Percentiles rank a stretch among this genome's conserved stretches.
These are phyloP conservation scores for Temnothorax ravouxi DNA, from an alignment of 2,888 invertebrate species.

Conservation along the genomic window DNA sequence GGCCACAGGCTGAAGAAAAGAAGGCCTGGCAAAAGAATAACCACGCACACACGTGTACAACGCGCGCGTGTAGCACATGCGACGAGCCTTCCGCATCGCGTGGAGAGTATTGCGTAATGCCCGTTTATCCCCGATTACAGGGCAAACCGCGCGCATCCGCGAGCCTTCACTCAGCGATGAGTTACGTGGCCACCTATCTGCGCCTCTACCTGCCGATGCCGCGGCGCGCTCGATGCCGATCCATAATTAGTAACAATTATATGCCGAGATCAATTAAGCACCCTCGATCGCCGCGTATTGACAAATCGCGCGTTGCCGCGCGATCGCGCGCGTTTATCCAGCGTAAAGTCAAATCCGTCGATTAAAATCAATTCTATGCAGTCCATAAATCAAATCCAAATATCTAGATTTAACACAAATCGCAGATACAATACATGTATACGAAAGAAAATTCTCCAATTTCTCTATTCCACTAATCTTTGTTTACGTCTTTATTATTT, in stretches of 20 bases:
- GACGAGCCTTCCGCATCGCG: slow-evolving; percentile 70
- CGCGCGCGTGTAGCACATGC: slow-evolving; percentile 31
- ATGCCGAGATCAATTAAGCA: slow-evolving; percentile 67
- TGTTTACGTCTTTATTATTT: not conserved
- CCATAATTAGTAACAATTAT: slow-evolving; percentile 68
- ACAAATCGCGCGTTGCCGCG: not conserved
- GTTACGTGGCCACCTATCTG: slow-evolving; percentile 42
- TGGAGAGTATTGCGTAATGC: slow-evolving; percentile 63
- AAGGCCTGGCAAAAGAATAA: slow-evolving; percentile 30
- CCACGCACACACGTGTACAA: not conserved
- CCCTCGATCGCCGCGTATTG: slow-evolving; percentile 14
- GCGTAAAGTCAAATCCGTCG: slow-evolving; percentile 31
- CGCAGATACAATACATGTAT: not conserved
- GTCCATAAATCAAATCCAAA: not conserved
- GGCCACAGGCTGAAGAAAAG: not conserved
- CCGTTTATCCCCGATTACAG: slow-evolving; percentile 74
- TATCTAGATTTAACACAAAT: not conserved
- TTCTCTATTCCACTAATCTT: not conserved
- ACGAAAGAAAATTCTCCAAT: not conserved
- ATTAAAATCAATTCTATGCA: slow-evolving; percentile 49
- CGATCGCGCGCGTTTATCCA: not conserved
- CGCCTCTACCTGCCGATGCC: slow-evolving; percentile 17
- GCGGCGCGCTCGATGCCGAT: slow-evolving; percentile 29
- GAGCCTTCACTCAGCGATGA: slow-evolving; percentile 61
- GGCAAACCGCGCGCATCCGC: slow-evolving; percentile 61